phyloP scores from a whole-genome alignment of 2,888 invertebrate species.

The Drosophila sordidula region DNA sequence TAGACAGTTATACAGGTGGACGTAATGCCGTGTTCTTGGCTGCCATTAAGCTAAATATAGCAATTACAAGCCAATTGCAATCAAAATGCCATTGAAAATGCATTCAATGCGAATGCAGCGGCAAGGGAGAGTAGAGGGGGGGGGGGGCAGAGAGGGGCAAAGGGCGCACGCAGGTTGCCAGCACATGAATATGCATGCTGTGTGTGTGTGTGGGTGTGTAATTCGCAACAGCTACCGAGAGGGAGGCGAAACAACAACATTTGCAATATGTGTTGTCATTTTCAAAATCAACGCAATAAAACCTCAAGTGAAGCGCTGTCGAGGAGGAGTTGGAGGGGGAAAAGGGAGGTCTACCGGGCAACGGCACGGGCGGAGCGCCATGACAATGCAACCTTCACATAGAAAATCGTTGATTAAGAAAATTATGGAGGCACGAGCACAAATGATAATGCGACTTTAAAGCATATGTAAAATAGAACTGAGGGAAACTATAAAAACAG shows the following conservation, averaged over 20 bases:
- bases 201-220: slow-evolving; percentile 25
- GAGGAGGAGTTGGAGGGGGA: too few species aligned
- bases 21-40: slow-evolving; percentile 65
- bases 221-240: slow-evolving; percentile 28
- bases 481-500: not conserved
- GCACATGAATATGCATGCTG: slow-evolving; percentile 36
- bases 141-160: slow-evolving; percentile 47
- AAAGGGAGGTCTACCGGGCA: not conserved
- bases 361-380: slow-evolving; percentile 11
- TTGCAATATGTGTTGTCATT: slow-evolving; percentile 58
- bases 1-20: slow-evolving; percentile 32
- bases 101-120: slow-evolving; percentile 57
- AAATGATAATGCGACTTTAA: slow-evolving; percentile 6
- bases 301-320: slow-evolving; percentile 12
- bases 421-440: slow-evolving; percentile 68
- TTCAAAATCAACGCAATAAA: slow-evolving; percentile 65
- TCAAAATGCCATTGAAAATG: slow-evolving; percentile 78
- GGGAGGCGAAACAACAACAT: slow-evolving; percentile 5
- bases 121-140: not conserved
- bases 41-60: slow-evolving; percentile 76
- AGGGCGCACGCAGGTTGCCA: slow-evolving; percentile 43
- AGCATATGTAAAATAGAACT: slow-evolving; percentile 3
- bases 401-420: slow-evolving; percentile 84
- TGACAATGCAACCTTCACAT: slow-evolving; percentile 83
- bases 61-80: slow-evolving; percentile 77